phyloP scores from a whole-genome alignment of 2,113 vertebrate genomes.

The Melospiza melodia region DNA sequence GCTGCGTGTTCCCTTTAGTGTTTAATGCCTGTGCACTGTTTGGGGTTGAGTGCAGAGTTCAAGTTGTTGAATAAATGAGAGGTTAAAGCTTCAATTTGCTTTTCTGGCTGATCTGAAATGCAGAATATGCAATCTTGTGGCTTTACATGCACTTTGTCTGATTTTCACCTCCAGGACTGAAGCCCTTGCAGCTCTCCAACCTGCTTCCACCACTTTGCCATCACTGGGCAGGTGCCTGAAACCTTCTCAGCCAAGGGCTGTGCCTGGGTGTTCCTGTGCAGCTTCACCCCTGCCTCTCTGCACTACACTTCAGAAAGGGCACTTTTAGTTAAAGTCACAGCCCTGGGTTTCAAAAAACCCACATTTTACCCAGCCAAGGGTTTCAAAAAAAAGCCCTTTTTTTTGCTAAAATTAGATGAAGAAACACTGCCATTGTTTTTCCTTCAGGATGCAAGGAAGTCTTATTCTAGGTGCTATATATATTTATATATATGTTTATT shows the following conservation, averaged over 20 bases:
- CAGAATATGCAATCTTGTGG: neutral
- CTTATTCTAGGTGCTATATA: neutral
- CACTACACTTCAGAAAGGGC: neutral
- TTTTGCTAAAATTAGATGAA: neutral
- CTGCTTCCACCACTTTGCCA: neutral
- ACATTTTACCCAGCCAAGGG: neutral
- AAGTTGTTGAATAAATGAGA: neutral
- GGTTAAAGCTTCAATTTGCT: neutral
- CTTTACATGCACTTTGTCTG: neutral
- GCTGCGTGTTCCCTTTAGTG: neutral
- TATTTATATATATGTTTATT: neutral
- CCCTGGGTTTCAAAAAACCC: neutral
- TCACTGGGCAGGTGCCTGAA: neutral
- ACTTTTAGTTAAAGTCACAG: neutral
- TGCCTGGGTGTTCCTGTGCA: neutral
- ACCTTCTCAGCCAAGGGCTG: neutral
- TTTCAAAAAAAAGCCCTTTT: neutral
- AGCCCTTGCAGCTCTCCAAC: neutral
- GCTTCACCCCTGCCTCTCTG: neutral
- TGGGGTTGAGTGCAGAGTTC: neutral
- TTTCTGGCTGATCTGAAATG: neutral
- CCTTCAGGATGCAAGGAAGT: neutral
- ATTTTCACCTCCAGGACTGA: neutral
- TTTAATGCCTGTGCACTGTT: neutral
- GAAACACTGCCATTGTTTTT: fast-evolving